Evolutionary conservation across 2,888 invertebrate genomes (phyloP).

Genomic region (Hanleya hanleyi): DNA sequence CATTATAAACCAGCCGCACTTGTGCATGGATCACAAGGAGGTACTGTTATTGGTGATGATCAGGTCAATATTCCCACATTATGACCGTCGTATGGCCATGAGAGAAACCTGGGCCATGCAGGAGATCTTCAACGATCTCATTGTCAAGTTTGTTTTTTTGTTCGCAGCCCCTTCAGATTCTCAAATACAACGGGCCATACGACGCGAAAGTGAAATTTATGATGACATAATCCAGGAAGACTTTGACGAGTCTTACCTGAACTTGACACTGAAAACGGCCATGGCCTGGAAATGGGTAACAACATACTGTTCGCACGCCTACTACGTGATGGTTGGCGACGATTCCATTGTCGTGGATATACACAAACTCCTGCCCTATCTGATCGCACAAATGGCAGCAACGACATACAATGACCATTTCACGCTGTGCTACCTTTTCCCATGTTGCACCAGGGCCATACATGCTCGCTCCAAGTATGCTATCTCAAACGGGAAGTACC

Average conservation of each 20-base stretch:
- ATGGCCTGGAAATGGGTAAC: constrained; percentile 25
- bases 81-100: constrained; percentile 22
- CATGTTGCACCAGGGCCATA: constrained; percentile 25
- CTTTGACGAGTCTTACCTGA: constrained; percentile 22
- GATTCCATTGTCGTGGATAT: constrained; percentile 34
- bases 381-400: background rate
- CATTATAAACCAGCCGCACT: background rate
- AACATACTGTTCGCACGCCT: constrained; percentile 16
- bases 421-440: constrained; percentile 27
- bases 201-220: constrained; percentile 11
- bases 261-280: constrained; percentile 22
- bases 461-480: constrained; percentile 8
- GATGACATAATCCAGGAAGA: constrained; percentile 25
- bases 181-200: background rate
- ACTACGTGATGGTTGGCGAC: constrained; percentile 28
- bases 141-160: constrained; percentile 23
- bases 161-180: constrained; percentile 8
- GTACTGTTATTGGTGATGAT: constrained; percentile 22
- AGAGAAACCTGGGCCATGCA: constrained; percentile 28
- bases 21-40: constrained; percentile 3
- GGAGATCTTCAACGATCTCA: background rate
- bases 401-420: background rate
- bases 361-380: constrained; percentile 22
- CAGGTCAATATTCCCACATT: constrained; percentile 14
- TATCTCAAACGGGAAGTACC: constrained; percentile 14